Percentiles rank a stretch among this genome's conserved stretches.
Conservation (phyloP, 2,797 vertebrate genomes). For the Notolabrus celidotus region DNA sequence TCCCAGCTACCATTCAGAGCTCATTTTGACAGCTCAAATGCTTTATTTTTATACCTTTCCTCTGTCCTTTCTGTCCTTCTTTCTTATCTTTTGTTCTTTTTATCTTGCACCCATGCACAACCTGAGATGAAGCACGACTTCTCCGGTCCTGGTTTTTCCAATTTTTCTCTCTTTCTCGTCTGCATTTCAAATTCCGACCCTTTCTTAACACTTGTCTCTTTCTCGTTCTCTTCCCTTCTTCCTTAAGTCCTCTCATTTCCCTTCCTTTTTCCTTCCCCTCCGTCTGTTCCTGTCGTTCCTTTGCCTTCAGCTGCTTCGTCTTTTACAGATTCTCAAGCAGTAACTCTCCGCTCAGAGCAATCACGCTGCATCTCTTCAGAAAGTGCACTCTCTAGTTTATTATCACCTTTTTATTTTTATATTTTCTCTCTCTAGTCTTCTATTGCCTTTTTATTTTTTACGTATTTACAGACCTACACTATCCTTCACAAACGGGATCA, state of each 20-base stretch:
- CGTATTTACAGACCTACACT: neutral
- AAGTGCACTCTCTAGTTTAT: slow-evolving; percentile 21
- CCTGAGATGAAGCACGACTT: neutral
- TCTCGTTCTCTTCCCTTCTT: neutral
- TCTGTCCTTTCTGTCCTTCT: neutral
- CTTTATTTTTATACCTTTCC: neutral
- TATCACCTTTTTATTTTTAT: slow-evolving; percentile 5
- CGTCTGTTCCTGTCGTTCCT: slow-evolving; percentile 3
- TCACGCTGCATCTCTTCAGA: slow-evolving; percentile 8
- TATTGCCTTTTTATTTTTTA: neutral
- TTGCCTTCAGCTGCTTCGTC: slow-evolving; percentile 1
- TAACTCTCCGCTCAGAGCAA: slow-evolving; percentile 7
- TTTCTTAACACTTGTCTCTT: neutral
- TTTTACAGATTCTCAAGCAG: slow-evolving; percentile 5
- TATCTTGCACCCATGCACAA: neutral
- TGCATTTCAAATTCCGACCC: neutral
- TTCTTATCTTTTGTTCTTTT: neutral
- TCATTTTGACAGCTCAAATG: neutral
- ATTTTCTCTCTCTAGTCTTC: neutral
- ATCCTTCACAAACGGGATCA: slow-evolving; percentile 10
- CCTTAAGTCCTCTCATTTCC: neutral
- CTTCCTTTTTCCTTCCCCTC: neutral
- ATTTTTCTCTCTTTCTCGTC: neutral
- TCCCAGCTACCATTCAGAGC: neutral
- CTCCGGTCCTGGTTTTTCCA: neutral